Base-by-base conservation (phyloP, 2,797 vertebrate genomes). In the Hirundo rustica region DNA sequence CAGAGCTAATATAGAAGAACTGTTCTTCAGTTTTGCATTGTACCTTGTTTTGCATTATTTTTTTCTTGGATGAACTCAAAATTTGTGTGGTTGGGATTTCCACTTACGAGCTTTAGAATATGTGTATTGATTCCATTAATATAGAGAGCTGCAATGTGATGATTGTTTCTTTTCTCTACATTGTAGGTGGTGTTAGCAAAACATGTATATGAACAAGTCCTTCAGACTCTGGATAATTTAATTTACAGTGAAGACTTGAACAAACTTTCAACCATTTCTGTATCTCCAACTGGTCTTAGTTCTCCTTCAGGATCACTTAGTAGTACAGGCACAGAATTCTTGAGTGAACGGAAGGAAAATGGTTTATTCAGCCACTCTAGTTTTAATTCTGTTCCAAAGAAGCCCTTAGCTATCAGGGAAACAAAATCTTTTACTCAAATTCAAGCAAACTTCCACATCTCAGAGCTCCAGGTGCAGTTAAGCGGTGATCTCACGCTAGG, bases 201-300 rank as follows among this genome's bases (percentile, higher is more conserved):
- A 94, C 98, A 99, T 1, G 99, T 99, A 1, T 99, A 99, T 74
- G 99, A 99, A 84, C 99, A 99, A 96, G 98, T 99, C 70, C 98
- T 99, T 36, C 99, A 99, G 91, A 99, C 99, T 1, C 96, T 99
- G 92, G 99, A 99, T 97, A 99, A 99, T 92, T 97, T 99, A 50
- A 98, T 98, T 66, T 98, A 99, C 85, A 99, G 94, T 25, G 99
- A 99, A 97, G 99, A 99, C 70, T 97, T 98, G 92, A 98, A 97
- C 77, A 98, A 94, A 79, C 96, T 86, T 92, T 98, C 95, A 87
- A 92, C 98, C 29, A 98, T 98, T 65, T 98, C 98, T 5, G 91
- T 98, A 2, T 97, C 98, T 30, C 97, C 98, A 7, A 10, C 98
- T 95, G 74, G 98, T 97, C 65, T 98, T 82, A 81, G 40, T 42